These are phyloP conservation scores for Baronia brevicornis DNA, from an alignment of 2,888 invertebrate species.

Conservation along the genomic window DNA sequence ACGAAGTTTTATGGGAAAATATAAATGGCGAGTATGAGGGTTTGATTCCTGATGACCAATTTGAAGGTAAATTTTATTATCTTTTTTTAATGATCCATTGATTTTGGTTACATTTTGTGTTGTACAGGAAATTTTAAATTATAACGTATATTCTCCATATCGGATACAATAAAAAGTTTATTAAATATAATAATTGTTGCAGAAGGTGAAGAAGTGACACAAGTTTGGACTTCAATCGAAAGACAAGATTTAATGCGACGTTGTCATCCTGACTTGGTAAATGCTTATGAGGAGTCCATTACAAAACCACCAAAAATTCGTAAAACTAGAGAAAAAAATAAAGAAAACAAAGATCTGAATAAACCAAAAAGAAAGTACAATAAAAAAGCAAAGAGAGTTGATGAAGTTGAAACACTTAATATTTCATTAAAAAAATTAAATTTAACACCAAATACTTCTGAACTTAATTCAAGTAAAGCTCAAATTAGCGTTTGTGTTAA, in stretches of 20 bases:
- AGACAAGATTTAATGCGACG: constrained; percentile 77
- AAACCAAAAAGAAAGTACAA: constrained; percentile 57
- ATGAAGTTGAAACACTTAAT: constrained; percentile 31
- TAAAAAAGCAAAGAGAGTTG: constrained; percentile 40
- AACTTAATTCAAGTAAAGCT: constrained; percentile 37
- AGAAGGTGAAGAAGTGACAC: constrained; percentile 63
- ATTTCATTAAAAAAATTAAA: constrained; percentile 37
- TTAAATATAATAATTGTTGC: constrained; percentile 12
- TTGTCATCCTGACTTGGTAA: constrained; percentile 79
- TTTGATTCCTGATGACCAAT: constrained; percentile 77
- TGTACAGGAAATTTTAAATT: too few relatives aligned
- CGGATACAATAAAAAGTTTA: background rate
- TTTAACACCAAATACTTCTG: constrained; percentile 26
- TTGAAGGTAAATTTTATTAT: constrained; percentile 45
- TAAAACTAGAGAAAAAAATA: constrained; percentile 41
- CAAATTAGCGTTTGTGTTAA: constrained; percentile 55
- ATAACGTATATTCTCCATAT: too few relatives aligned
- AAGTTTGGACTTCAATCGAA: constrained; percentile 81
- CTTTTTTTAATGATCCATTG: constrained; percentile 1
- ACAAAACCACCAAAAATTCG: constrained; percentile 71
- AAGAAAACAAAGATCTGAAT: constrained; percentile 34
- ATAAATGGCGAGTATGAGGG: constrained; percentile 71
- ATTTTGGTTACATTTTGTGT: too few relatives aligned
- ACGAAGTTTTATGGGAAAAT: constrained; percentile 83
- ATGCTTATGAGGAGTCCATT: constrained; percentile 70